phyloP scores from a whole-genome alignment of 30 jellyfish, hydroid and myxozoan species.

The Aurelia aurita complex sp. Pacific region DNA sequence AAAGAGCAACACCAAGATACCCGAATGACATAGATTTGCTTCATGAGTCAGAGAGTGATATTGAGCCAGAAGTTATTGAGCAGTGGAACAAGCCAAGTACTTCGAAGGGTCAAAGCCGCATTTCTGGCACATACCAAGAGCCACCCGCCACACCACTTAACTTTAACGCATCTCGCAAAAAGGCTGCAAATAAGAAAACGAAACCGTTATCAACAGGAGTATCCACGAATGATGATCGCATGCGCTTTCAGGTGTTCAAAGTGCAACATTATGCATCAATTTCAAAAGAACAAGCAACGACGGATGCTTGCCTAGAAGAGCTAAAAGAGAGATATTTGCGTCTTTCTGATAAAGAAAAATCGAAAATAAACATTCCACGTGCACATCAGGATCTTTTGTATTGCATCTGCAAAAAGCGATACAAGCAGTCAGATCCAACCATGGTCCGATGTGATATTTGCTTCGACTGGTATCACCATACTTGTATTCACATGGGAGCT shows the following conservation, averaged over 20 bases:
- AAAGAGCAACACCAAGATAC: constrained; percentile 12
- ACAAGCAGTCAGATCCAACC: no score
- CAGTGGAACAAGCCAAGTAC: constrained; percentile 1
- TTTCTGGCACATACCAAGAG: constrained; percentile 10
- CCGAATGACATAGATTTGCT: neutral
- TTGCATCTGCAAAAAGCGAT: no score
- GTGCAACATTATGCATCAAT: neutral
- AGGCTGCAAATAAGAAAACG: neutral
- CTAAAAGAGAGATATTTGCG: no score
- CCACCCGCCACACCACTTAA: constrained; percentile 1
- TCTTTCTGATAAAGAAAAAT: no score
- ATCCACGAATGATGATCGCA: neutral
- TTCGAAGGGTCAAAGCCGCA: neutral
- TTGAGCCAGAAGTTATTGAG: constrained; percentile 6
- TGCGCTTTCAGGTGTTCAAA: neutral
- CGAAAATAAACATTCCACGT: no score
- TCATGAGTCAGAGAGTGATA: neutral
- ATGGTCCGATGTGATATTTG: no score
- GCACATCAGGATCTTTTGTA: no score
- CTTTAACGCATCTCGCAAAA: neutral
- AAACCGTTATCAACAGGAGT: neutral
- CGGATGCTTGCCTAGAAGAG: no score
- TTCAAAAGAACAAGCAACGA: no score
- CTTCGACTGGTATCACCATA: no score
- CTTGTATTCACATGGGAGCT: no score